Conservation (phyloP, 2,113 vertebrate genomes). For the Indicator indicator region DNA sequence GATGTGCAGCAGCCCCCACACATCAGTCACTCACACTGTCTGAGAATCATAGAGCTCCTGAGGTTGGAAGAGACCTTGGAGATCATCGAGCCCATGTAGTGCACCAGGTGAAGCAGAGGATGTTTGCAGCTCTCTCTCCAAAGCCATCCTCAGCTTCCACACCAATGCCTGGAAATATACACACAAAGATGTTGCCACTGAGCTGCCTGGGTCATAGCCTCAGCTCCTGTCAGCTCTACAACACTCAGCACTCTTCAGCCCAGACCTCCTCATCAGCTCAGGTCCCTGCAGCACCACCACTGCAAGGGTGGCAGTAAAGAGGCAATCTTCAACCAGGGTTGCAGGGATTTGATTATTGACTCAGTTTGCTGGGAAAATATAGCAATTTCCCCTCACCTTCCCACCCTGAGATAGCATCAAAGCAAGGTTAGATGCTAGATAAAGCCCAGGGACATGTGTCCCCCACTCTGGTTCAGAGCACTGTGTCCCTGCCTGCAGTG, state of each 20-base stretch:
- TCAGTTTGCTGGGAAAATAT: conserved; percentile 25
- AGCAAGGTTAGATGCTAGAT: conserved; percentile 42
- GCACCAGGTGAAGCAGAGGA: not conserved
- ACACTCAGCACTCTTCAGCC: not conserved
- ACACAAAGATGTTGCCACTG: not conserved
- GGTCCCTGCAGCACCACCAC: not conserved
- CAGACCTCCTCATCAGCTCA: not conserved
- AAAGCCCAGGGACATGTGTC: not conserved
- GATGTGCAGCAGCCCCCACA: not conserved
- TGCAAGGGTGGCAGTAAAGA: not conserved
- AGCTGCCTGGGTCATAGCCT: not conserved
- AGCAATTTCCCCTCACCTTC: conserved; percentile 35
- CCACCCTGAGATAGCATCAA: conserved; percentile 25
- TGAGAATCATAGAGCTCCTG: not conserved
- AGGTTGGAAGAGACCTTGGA: too few relatives aligned
- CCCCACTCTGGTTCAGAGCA: not conserved
- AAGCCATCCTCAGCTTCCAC: not conserved
- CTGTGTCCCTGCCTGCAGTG: not conserved
- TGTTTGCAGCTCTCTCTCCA: not conserved
- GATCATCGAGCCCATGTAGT: not conserved
- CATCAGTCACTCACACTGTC: not conserved
- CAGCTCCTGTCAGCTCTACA: not conserved
- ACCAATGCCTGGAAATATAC: not conserved
- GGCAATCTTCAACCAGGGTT: not conserved
- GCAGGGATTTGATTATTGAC: not conserved